A percentile compares a stretch with the other conserved stretches of the same genome.
phyloP scores from a whole-genome alignment of 2,797 vertebrate genomes.

The Holocentrus rufus region DNA sequence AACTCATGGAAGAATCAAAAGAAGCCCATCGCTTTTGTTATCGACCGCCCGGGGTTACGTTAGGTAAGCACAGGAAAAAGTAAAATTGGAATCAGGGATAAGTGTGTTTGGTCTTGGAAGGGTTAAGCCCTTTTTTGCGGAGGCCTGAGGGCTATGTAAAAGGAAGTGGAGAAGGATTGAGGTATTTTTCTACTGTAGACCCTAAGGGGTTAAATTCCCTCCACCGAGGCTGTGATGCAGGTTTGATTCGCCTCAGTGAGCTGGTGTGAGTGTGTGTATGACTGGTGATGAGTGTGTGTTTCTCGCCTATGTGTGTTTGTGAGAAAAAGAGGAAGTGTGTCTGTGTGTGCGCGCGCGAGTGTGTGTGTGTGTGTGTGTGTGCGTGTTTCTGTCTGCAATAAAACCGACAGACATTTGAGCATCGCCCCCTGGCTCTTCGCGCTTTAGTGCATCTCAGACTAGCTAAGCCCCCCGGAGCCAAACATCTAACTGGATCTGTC shows the following conservation, averaged over 20 bases:
- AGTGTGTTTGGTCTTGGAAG: conserved; percentile 55
- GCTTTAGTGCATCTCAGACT: conserved; percentile 76
- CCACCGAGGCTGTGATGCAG: conserved; percentile 54
- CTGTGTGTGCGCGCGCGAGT: conserved; percentile 24
- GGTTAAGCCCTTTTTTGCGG: conserved; percentile 62
- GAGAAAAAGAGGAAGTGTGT: conserved; percentile 38
- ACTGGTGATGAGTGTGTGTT: conserved; percentile 48
- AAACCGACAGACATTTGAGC: conserved; percentile 74
- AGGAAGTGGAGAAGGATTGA: conserved; percentile 46
- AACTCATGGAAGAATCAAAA: conserved; percentile 62
- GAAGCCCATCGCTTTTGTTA: conserved; percentile 51
- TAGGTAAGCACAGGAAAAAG: conserved; percentile 49
- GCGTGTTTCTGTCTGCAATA: conserved; percentile 63
- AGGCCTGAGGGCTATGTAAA: conserved; percentile 57
- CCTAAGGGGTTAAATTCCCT: conserved; percentile 63
- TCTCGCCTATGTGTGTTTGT: conserved; percentile 37
- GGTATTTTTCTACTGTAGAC: conserved; percentile 44
- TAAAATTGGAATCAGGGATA: conserved; percentile 58
- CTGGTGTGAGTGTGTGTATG: conserved; percentile 51
- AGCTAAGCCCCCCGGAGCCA: conserved; percentile 70
- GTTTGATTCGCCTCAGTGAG: conserved; percentile 62
- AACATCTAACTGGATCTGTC: conserved; percentile 76
- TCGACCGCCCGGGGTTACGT: conserved; percentile 44
- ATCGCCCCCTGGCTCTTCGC: conserved; percentile 69
- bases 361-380: conserved; percentile 9